phyloP scores from a whole-genome alignment of 2,113 vertebrate species.

The Tympanuchus pallidicinctus region DNA sequence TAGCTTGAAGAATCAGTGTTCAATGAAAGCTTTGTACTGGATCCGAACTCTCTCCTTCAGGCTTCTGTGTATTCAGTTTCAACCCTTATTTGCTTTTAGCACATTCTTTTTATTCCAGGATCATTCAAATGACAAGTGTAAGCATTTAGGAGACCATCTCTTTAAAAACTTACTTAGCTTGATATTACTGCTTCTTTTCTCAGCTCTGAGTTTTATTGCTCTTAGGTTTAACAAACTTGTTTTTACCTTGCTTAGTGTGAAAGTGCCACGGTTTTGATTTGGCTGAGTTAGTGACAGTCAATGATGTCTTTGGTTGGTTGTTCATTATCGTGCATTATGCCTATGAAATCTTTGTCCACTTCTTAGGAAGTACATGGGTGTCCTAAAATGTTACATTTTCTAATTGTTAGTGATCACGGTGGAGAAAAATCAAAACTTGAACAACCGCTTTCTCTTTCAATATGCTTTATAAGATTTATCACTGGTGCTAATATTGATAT shows the following conservation, averaged over 20 bases:
- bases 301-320: background rate
- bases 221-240: background rate
- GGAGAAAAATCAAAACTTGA: background rate
- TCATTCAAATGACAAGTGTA: background rate
- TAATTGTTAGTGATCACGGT: background rate
- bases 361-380: background rate
- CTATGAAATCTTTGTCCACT: background rate
- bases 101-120: background rate
- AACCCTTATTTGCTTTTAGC: background rate
- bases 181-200: background rate
- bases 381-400: background rate
- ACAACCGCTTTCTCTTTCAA: background rate
- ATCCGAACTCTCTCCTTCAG: background rate
- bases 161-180: background rate
- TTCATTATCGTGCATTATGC: background rate
- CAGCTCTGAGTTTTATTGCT: background rate
- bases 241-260: background rate
- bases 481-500: slow-evolving; percentile 22
- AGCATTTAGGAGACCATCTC: background rate
- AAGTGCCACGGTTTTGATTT: background rate
- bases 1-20: background rate
- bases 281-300: background rate
- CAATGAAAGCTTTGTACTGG: background rate
- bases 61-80: background rate
- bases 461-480: background rate